These are phyloP conservation scores for Sebastes vulpes DNA, from an alignment of 2,797 vertebrate species.

Conservation along the genomic window DNA sequence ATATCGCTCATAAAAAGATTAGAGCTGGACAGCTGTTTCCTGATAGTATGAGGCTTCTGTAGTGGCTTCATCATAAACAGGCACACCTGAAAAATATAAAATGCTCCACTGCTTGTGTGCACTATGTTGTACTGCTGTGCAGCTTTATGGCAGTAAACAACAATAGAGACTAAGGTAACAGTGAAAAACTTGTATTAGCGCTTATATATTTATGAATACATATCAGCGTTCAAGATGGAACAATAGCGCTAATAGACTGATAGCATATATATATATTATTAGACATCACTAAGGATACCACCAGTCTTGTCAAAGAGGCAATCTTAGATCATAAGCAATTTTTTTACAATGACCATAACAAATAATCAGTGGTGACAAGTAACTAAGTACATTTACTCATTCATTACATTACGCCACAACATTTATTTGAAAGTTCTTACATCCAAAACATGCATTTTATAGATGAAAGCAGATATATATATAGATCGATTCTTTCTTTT, in stretches of 20 bases:
- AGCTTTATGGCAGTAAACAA: conserved; percentile 20
- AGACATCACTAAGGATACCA: neutral
- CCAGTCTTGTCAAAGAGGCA: neutral
- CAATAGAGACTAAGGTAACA: neutral
- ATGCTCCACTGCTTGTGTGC: conserved; percentile 20
- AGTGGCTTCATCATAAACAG: conserved; percentile 81
- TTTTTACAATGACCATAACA: neutral
- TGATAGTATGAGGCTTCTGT: conserved; percentile 78
- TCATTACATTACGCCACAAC: rapidly evolving
- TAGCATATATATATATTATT: neutral
- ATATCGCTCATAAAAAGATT: conserved; percentile 91
- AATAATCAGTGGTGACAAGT: neutral
- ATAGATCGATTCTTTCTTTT: neutral
- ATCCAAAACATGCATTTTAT: no score
- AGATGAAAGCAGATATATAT: no score
- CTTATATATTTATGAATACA: neutral
- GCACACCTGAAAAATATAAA: conserved; percentile 79
- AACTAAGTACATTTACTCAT: neutral
- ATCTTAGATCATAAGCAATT: neutral
- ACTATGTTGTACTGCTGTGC: conserved; percentile 19
- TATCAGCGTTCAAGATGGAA: neutral
- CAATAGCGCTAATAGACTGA: neutral
- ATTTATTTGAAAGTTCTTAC: rapidly evolving
- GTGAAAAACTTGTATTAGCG: neutral
- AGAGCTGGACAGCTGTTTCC: conserved; percentile 85